A percentile compares a stretch with the other conserved stretches of the same genome.
phyloP scores from a whole-genome alignment of 2,888 invertebrate species.

The Xiphydria camelus region DNA sequence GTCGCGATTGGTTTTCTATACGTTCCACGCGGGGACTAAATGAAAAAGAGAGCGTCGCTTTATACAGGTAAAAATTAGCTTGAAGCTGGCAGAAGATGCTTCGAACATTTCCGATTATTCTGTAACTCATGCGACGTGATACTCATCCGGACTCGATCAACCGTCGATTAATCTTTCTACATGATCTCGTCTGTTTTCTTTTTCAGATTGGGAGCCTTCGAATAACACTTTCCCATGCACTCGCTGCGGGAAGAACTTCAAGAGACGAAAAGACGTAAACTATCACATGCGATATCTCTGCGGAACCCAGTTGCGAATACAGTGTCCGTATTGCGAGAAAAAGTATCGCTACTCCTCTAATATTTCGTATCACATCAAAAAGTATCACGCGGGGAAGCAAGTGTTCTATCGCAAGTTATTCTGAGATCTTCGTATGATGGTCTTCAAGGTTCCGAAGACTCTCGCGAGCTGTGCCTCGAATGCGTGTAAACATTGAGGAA shows the following conservation, averaged over 20 bases:
- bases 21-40: too few relatives aligned
- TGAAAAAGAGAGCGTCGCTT: too few relatives aligned
- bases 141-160: too few relatives aligned
- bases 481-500: background rate
- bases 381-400: slow-evolving; percentile 26
- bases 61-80: too few relatives aligned
- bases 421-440: background rate
- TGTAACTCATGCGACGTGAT: too few relatives aligned
- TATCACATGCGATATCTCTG: slow-evolving; percentile 44
- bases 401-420: slow-evolving; percentile 26
- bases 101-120: too few relatives aligned
- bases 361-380: slow-evolving; percentile 33
- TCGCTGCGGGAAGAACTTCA: slow-evolving; percentile 52
- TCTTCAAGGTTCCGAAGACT: too few relatives aligned
- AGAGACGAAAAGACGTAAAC: slow-evolving; percentile 33
- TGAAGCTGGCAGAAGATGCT: too few relatives aligned
- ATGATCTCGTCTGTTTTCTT: too few relatives aligned
- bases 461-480: too few relatives aligned
- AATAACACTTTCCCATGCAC: slow-evolving; percentile 15
- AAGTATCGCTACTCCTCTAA: slow-evolving; percentile 30
- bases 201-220: slow-evolving; percentile 20
- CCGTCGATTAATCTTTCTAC: too few relatives aligned
- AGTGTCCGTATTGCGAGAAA: slow-evolving; percentile 52
- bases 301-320: slow-evolving; percentile 52
- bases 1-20: too few relatives aligned